Conservation (phyloP, 1,140 invertebrate species). For the Homalodisca vitripennis region DNA sequence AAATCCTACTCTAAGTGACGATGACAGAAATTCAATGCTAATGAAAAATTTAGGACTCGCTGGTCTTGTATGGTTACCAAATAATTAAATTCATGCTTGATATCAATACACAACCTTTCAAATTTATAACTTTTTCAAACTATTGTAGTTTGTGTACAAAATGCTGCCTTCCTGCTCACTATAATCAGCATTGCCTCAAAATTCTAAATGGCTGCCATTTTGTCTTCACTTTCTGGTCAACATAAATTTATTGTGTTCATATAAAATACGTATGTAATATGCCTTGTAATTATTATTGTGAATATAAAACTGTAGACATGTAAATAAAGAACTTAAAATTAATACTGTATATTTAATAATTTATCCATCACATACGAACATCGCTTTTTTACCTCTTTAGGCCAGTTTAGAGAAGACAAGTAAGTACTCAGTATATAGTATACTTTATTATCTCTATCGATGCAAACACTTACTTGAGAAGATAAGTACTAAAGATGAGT, state of each 20-base stretch:
- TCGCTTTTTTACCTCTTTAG: no score
- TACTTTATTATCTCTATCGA: no score
- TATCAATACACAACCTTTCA: background rate
- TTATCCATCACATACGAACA: no score
- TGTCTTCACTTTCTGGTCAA: background rate
- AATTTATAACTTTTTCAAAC: background rate
- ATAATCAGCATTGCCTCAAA: slow-evolving; percentile 7
- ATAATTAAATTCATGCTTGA: slow-evolving; percentile 24
- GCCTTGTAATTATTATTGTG: slow-evolving; percentile 11
- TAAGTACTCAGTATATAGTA: no score
- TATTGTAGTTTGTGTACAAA: slow-evolving; percentile 2
- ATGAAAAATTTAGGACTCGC: slow-evolving; percentile 34
- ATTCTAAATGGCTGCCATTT: slow-evolving; percentile 23
- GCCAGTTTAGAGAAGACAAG: no score
- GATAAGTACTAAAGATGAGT: no score
- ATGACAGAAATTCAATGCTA: slow-evolving; percentile 33
- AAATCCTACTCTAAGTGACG: slow-evolving; percentile 29
- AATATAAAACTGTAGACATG: slow-evolving; percentile 8
- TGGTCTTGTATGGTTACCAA: slow-evolving; percentile 38
- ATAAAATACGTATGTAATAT: background rate
- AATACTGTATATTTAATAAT: no score
- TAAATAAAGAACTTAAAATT: slow-evolving; percentile 3
- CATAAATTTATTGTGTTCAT: slow-evolving; percentile 17
- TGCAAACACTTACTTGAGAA: no score
- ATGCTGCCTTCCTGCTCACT: slow-evolving; percentile 5